phyloP scores from a whole-genome alignment of 2,113 vertebrate genomes.

The Numenius arquata region DNA sequence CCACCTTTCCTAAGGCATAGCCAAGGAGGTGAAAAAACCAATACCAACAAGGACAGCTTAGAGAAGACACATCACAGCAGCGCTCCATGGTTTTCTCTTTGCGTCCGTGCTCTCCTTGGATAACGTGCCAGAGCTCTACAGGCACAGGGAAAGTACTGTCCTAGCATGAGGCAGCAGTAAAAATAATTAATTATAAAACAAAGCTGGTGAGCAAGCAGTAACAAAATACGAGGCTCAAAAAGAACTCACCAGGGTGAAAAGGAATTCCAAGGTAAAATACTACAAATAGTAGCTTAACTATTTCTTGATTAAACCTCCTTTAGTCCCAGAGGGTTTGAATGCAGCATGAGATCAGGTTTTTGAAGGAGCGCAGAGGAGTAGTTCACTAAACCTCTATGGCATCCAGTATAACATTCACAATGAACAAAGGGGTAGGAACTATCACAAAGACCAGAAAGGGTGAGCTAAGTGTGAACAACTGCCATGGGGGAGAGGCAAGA shows the following conservation, averaged over 20 bases:
- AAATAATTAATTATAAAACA: background rate
- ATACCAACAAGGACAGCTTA: background rate
- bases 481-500: background rate
- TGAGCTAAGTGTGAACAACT: background rate
- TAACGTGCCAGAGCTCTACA: background rate
- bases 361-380: background rate
- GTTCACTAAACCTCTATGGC: background rate
- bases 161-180: background rate
- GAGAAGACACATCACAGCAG: background rate
- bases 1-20: background rate
- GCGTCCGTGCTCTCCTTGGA: background rate
- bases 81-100: background rate
- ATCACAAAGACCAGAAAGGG: background rate
- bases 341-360: background rate
- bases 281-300: background rate
- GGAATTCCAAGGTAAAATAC: background rate
- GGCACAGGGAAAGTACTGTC: background rate
- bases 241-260: background rate
- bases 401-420: accelerated
- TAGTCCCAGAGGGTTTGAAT: background rate
- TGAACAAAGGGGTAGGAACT: background rate
- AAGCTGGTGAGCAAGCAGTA: background rate
- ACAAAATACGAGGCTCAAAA: background rate
- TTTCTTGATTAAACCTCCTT: background rate
- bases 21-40: background rate